Evolutionary conservation across 2,797 vertebrate species (phyloP).

Genomic region (Enteromius paludinosus): DNA sequence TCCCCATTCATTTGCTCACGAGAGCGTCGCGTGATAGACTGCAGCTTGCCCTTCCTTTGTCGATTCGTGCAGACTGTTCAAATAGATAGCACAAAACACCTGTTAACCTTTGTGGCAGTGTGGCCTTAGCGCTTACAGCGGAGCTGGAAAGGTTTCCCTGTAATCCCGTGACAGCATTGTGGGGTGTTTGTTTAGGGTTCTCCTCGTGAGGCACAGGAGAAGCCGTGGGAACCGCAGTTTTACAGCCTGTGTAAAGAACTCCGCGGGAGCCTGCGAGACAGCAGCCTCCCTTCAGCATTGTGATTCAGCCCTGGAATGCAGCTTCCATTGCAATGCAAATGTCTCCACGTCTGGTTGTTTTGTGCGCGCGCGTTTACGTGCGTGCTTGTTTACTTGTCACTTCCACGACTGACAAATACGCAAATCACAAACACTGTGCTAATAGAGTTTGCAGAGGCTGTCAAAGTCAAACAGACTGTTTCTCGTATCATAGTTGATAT

Average conservation of each 20-base stretch:
- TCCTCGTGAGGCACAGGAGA: slow-evolving; percentile 42
- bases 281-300: slow-evolving; percentile 57
- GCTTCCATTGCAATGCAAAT: slow-evolving; percentile 64
- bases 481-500: slow-evolving; percentile 50
- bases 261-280: slow-evolving; percentile 56
- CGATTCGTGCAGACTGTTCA: slow-evolving; percentile 46
- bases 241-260: slow-evolving; percentile 57
- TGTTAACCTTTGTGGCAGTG: slow-evolving; percentile 52
- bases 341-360: slow-evolving; percentile 46
- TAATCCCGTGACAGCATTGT: slow-evolving; percentile 37
- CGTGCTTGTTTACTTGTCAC: slow-evolving; percentile 55
- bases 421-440: slow-evolving; percentile 53
- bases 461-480: slow-evolving; percentile 51
- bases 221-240: slow-evolving; percentile 60
- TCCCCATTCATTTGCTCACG: slow-evolving; percentile 28
- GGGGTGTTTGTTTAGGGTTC: slow-evolving; percentile 60
- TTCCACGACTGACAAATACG: slow-evolving; percentile 58
- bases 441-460: slow-evolving; percentile 55
- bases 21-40: slow-evolving; percentile 15
- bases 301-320: slow-evolving; percentile 60
- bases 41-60: slow-evolving; percentile 45
- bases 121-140: slow-evolving; percentile 44
- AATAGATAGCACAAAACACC: slow-evolving; percentile 53
- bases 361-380: slow-evolving; percentile 45
- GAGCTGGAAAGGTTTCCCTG: slow-evolving; percentile 37